A percentile compares a stretch with the other conserved stretches of the same genome.
phyloP scores from a whole-genome alignment of 1,140 invertebrate genomes.

The Diorhabda carinulata region DNA sequence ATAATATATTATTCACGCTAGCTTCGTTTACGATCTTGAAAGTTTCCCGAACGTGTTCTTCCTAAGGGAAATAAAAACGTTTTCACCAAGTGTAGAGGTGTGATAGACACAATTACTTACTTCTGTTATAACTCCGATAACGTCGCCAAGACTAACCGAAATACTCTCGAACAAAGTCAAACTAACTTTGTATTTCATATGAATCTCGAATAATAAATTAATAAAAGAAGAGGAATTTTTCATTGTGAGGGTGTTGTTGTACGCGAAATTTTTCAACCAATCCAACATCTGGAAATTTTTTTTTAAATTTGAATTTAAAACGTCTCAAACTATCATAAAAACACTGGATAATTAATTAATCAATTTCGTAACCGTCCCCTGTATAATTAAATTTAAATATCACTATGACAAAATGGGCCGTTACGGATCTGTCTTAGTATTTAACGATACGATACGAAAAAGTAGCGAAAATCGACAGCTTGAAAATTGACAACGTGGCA shows the following conservation, averaged over 20 bases:
- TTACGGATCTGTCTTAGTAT: too few relatives aligned
- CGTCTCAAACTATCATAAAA: too few relatives aligned
- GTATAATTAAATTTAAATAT: too few relatives aligned
- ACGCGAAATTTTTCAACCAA: slow-evolving; percentile 46
- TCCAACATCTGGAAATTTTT: slow-evolving; percentile 42
- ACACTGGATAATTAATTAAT: too few relatives aligned
- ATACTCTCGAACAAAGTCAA: slow-evolving; percentile 46
- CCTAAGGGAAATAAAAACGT: slow-evolving; percentile 30
- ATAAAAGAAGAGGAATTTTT: slow-evolving; percentile 33
- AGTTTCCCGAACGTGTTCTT: slow-evolving; percentile 30
- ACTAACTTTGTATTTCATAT: slow-evolving; percentile 35
- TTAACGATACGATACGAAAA: too few relatives aligned
- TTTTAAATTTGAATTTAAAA: too few relatives aligned
- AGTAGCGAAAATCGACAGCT: too few relatives aligned
- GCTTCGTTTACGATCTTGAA: slow-evolving; percentile 47
- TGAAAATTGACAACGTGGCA: too few relatives aligned
- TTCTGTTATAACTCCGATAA: slow-evolving; percentile 45
- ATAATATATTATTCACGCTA: slow-evolving; percentile 43
- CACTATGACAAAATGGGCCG: too few relatives aligned
- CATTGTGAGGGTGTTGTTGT: slow-evolving; percentile 35
- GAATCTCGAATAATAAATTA: slow-evolving; percentile 34
- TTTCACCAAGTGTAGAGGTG: too few relatives aligned
- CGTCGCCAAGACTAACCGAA: slow-evolving; percentile 44
- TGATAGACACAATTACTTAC: slow-evolving; percentile 34
- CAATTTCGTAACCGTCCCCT: too few relatives aligned